Evolutionary conservation across 2,888 invertebrate species (phyloP).

Genomic region (Eristalinus sepulchralis): DNA sequence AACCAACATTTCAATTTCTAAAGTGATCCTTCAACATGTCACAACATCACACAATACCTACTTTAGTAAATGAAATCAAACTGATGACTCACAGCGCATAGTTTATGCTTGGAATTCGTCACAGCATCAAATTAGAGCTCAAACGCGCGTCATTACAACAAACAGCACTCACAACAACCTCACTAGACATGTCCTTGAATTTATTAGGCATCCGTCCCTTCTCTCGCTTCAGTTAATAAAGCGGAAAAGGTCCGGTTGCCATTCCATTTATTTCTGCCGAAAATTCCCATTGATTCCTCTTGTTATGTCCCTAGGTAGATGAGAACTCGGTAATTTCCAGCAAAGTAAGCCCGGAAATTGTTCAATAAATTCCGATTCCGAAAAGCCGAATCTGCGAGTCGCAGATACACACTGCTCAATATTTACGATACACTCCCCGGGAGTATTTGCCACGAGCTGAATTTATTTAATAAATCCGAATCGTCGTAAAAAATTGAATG

Average conservation of each 20-base stretch:
- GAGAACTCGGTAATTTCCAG: neutral
- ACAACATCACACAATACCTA: neutral
- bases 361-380: neutral
- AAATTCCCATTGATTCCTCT: neutral
- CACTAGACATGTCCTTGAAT: neutral
- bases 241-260: neutral
- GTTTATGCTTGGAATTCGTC: neutral
- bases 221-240: neutral
- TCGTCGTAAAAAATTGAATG: neutral
- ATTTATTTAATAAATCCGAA: constrained; percentile 16
- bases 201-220: neutral
- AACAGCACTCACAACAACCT: neutral
- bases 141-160: neutral
- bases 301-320: neutral
- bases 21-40: no score
- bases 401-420: neutral
- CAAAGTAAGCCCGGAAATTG: neutral
- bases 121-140: neutral
- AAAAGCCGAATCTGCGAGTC: neutral
- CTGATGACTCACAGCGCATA: neutral
- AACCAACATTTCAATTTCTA: no score
- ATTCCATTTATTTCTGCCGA: neutral
- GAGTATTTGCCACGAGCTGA: neutral
- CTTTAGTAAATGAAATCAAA: neutral
- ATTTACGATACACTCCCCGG: neutral